phyloP scores from a whole-genome alignment of 2,113 vertebrate species.

The Piprites chloris region DNA sequence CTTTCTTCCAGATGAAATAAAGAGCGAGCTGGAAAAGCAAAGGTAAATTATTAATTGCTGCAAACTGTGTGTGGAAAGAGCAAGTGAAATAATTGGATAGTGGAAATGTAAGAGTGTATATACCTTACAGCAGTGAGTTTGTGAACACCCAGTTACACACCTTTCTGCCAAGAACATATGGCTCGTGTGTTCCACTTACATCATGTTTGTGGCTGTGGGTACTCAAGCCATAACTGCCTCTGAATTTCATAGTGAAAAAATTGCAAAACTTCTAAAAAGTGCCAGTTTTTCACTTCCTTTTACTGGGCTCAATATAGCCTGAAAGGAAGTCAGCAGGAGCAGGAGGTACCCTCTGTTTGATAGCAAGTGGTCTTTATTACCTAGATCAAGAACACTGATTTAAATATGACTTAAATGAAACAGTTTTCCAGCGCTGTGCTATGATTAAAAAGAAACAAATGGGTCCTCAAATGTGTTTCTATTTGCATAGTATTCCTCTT shows the following conservation, averaged over 20 bases:
- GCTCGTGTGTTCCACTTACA: not conserved
- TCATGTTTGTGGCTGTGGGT: not conserved
- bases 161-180: not conserved
- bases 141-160: not conserved
- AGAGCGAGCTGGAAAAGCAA: constrained; percentile 87
- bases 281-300: not conserved
- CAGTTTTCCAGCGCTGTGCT: not conserved
- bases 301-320: not conserved
- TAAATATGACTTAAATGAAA: not conserved
- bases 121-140: not conserved
- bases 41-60: constrained; percentile 74
- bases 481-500: not conserved
- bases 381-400: not conserved
- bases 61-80: not conserved
- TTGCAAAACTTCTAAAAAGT: not conserved
- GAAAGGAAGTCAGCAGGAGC: not conserved
- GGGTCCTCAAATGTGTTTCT: not conserved
- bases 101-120: not conserved
- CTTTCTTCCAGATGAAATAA: constrained; percentile 88
- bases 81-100: not conserved
- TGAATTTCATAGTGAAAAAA: constrained; percentile 14
- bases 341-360: not conserved
- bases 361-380: not conserved
- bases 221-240: constrained; percentile 15
- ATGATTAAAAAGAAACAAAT: not conserved